Evolutionary conservation across 2,888 invertebrate genomes (phyloP), one percentile per base, ranked within the genome.

Genomic region (Pegoplata infirma): DNA sequence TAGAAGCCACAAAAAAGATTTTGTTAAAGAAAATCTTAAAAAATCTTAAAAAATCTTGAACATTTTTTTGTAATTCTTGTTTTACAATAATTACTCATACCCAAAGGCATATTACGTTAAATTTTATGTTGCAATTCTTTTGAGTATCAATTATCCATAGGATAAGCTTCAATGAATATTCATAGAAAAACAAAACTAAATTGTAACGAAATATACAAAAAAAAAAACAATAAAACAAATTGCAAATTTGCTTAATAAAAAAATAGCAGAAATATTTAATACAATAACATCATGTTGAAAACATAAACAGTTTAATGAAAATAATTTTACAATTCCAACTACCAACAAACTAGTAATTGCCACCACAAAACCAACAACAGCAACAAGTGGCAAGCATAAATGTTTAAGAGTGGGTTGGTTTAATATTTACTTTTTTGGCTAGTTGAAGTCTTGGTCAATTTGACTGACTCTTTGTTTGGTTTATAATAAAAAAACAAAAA

Each of bases 141-240:
- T n/a, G n/a, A n/a, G 32, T 53, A 71, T 61, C 71, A 53, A 61
- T 61, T 71, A 61, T 44, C 12, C 5, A n/a, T 14, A 47, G 63
- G n/a, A 23, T 21, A 64, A 73, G 72, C 47, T 49, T 58, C 40
- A 56, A 44, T 64, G 63, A 55, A 47, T 64, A 49, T 44, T 55
- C 14, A 8, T 28, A 32, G 16, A 32, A n/a, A 53, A 28, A 25
- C 14, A 28, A 7, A 55, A 55, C 5, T 32, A 12, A 17, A 17
- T 5, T 6, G 8, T 47, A 73, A 59, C 46, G 53, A 59, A 74
- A 67, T 74, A 64, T 40, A 32, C 23, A 32, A n/a, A 19, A 51
- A 66, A 36, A 63, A 63, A 76, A 72, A n/a, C 49, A 51, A 66
- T 46, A 63, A 63, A 76, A 72, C 53, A 72, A 76, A 72, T 72